Evolutionary conservation across 2,113 vertebrate species (phyloP).

Genomic region (Otus sunia): DNA sequence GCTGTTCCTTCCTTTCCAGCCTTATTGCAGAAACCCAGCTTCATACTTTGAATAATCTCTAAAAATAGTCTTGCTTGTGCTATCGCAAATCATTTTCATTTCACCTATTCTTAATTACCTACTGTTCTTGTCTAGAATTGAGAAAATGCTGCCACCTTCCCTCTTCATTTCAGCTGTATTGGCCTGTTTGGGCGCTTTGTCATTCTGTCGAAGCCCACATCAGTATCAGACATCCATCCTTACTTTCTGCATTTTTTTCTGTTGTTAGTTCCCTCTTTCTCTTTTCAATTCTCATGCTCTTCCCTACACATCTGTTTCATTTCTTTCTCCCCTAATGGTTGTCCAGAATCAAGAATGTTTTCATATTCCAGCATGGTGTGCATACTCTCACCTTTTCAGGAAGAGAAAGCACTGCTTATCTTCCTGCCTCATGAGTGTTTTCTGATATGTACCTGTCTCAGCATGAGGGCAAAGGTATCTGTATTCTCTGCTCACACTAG

Average conservation of each 20-base stretch:
- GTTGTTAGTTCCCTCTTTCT: not conserved
- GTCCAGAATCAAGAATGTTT: not conserved
- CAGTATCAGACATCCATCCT: not conserved
- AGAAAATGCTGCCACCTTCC: not conserved
- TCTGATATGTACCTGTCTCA: not conserved
- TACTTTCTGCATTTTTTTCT: not conserved
- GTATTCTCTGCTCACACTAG: accelerated
- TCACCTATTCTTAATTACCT: not conserved
- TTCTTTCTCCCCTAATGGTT: not conserved
- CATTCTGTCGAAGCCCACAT: not conserved
- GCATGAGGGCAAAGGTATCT: not conserved
- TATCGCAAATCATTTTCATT: not conserved
- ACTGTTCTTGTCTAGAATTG: not conserved
- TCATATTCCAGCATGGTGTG: not conserved
- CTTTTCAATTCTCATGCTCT: not conserved
- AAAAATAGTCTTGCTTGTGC: not conserved
- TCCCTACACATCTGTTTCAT: not conserved
- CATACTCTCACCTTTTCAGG: not conserved
- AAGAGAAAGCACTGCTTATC: not conserved
- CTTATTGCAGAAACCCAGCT: not conserved
- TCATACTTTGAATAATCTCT: not conserved
- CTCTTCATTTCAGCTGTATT: not conserved
- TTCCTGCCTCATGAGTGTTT: not conserved
- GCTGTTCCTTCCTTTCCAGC: not conserved
- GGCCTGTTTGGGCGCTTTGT: accelerated